A percentile compares a stretch with the other conserved stretches of the same genome.
Conservation (phyloP, 2,888 invertebrate species). For the Schizaphis graminum region DNA sequence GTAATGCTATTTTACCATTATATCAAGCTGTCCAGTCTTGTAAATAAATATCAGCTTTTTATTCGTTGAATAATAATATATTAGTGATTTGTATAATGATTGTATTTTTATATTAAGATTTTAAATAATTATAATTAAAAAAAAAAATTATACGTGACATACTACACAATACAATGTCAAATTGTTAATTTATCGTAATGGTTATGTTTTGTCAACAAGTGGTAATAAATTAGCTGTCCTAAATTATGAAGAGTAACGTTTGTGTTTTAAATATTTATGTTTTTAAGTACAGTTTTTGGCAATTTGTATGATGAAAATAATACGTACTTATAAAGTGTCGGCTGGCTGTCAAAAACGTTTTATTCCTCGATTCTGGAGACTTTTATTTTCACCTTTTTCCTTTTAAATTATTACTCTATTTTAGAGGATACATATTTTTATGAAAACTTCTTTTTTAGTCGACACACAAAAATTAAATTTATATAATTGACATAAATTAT, state of each 20-base stretch:
- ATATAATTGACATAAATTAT: background rate
- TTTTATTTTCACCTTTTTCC: background rate
- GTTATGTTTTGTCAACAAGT: background rate
- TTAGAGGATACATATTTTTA: background rate
- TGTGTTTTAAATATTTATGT: background rate
- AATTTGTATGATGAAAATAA: constrained; percentile 9
- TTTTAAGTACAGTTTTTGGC: background rate
- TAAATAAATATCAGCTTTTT: no score
- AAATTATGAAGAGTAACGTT: background rate
- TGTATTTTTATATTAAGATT: no score
- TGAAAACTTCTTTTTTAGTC: background rate
- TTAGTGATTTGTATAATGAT: no score
- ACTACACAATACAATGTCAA: background rate
- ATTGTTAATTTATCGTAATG: background rate
- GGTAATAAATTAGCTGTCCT: background rate
- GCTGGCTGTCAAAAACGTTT: background rate
- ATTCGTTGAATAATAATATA: no score
- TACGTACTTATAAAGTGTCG: background rate
- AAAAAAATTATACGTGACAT: background rate
- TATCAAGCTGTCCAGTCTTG: no score
- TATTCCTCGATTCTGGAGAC: background rate
- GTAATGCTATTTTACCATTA: no score
- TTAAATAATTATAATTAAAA: no score
- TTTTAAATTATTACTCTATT: background rate
- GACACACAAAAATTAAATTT: background rate